A percentile compares a stretch with the other conserved stretches of the same genome.
phyloP scores from a whole-genome alignment of 1,140 invertebrate genomes.

The Arion vulgaris region DNA sequence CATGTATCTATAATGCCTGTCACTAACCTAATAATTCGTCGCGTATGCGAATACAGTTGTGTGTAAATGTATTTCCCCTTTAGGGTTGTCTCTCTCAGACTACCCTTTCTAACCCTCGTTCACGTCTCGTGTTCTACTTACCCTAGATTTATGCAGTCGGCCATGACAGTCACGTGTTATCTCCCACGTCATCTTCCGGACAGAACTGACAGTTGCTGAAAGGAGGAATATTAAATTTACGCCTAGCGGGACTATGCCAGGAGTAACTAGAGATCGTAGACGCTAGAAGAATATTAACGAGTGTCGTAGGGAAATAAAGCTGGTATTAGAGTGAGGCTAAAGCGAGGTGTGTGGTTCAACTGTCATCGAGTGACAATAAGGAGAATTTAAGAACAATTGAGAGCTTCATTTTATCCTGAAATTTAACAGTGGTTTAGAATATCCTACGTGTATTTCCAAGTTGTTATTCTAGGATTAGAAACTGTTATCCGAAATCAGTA shows the following conservation, averaged over 20 bases:
- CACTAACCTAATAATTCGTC: background rate
- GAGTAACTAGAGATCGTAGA: background rate
- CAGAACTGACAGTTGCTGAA: background rate
- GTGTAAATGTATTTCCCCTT: background rate
- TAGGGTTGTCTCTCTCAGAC: background rate
- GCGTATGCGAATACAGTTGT: background rate
- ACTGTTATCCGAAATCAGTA: no score
- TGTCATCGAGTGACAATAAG: background rate
- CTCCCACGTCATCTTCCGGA: background rate
- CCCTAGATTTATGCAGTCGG: background rate
- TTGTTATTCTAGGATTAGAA: no score
- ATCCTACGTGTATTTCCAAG: no score
- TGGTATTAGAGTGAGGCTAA: background rate
- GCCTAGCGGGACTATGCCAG: background rate
- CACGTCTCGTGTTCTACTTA: background rate
- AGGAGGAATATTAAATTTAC: background rate
- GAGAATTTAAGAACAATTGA: background rate
- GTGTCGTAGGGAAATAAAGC: background rate
- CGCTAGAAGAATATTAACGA: background rate
- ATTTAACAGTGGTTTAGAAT: no score
- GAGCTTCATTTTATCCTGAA: no score
- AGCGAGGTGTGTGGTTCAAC: background rate
- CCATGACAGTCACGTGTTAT: conserved; percentile 3
- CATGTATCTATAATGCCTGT: background rate
- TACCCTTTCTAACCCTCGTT: background rate